Conservation (phyloP, 2,888 invertebrate genomes). For the Epinotia nisella region DNA sequence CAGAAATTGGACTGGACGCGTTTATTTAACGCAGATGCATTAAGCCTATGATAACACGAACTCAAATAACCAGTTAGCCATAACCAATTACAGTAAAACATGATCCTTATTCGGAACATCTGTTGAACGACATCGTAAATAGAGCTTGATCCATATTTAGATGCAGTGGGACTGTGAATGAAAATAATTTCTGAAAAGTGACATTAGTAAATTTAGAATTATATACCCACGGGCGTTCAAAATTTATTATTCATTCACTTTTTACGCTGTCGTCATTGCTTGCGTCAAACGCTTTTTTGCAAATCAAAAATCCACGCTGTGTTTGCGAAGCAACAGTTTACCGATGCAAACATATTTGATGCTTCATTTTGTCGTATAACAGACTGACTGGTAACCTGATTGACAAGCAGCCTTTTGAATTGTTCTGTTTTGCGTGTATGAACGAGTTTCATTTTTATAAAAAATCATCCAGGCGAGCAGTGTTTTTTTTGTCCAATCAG, state of each 20-base stretch:
- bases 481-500: not conserved
- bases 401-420: conserved; percentile 12
- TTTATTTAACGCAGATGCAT: conserved; percentile 30
- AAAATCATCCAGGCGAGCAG: not conserved
- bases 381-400: conserved; percentile 18
- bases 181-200: conserved; percentile 33
- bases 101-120: conserved; percentile 36
- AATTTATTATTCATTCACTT: conserved; percentile 47
- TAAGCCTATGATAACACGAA: conserved; percentile 33
- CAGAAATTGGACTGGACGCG: not conserved
- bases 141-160: conserved; percentile 34
- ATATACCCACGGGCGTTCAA: conserved; percentile 29
- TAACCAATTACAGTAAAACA: conserved; percentile 36
- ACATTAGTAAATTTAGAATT: conserved; percentile 24
- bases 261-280: conserved; percentile 47
- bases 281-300: conserved; percentile 57
- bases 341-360: conserved; percentile 9
- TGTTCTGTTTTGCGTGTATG: conserved; percentile 13
- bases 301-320: conserved; percentile 54
- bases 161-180: conserved; percentile 14
- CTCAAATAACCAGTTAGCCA: conserved; percentile 34
- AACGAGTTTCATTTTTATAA: not conserved
- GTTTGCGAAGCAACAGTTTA: conserved; percentile 21
- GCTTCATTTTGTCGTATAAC: conserved; percentile 14
- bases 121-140: conserved; percentile 30